Base-by-base conservation (phyloP, 1,140 invertebrate species). In the Ganaspis sp. region DNA sequence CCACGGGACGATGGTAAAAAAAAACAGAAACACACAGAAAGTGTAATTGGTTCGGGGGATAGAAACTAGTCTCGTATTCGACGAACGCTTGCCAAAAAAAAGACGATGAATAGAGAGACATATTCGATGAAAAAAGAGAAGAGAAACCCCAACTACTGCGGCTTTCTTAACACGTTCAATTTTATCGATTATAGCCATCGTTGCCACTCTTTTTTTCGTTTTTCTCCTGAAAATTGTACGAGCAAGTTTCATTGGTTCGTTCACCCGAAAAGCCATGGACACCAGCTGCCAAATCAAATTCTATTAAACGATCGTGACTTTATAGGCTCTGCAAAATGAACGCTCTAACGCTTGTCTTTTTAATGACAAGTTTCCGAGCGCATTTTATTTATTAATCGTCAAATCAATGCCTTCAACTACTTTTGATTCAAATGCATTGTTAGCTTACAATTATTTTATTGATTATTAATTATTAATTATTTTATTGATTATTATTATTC, bases 201-300 rank as follows among this genome's bases (percentile, higher is more conserved):
- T 54, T 54, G 17, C 53, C 19, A 54, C 53, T 19, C 21, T 19
- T 54, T 54, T 23, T 54, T 23, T 54, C 53, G 45, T 23, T 23
- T 54, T 23, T 54, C 53, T 54, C 21, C 17, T 2, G 4, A 26
- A 26, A 58, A 26, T 9, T 58, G 54, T 26, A 12, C 12, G 54
- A 58, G 11, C 9, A 58, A 58, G 9, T 58, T 58, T 58, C 21
- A 58, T 26, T 58, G 23, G 54, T 12, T 26, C 23, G 21, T 58
- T 58, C 54, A 58, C n/a, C 54, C 53, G 1, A 8, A 40, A 9
- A 54, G 17, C 53, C 19, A 26, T 74, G 15, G 64, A 70, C 74
- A 49, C 19, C 79, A 78, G 79, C 53, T 75, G 70, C 54, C 74
- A 40, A 82, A 79, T 79, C 74, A 75, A 79, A 82, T 75, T 79